Evolutionary conservation across 92 coral and sea anemone genomes (phyloP).

Genomic region (Palythoa grandiflora): DNA sequence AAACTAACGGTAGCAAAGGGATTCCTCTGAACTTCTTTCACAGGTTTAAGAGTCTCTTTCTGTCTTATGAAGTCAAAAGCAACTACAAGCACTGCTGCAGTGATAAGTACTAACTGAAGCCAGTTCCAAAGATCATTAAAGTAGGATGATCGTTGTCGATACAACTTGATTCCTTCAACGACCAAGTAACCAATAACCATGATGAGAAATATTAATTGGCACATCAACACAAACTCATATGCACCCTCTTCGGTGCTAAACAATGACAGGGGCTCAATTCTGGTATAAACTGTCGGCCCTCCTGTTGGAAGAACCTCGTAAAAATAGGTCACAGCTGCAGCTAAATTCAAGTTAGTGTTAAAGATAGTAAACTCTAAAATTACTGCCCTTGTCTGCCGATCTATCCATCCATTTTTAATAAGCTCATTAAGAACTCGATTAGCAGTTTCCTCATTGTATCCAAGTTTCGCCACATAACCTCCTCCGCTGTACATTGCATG

Average conservation of each 20-base stretch:
- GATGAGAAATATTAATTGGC: constrained; percentile 56
- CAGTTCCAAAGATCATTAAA: constrained; percentile 59
- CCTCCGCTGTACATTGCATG: constrained; percentile 56
- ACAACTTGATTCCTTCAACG: constrained; percentile 36
- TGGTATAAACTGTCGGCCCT: constrained; percentile 21
- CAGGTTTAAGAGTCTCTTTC: neutral
- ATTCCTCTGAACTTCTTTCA: neutral
- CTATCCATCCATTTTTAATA: constrained; percentile 47
- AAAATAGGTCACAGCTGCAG: constrained; percentile 39
- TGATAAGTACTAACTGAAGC: constrained; percentile 42
- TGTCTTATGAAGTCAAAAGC: neutral
- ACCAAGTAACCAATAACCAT: constrained; percentile 46
- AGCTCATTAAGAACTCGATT: constrained; percentile 37
- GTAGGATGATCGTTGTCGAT: constrained; percentile 35
- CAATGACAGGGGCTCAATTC: constrained; percentile 51
- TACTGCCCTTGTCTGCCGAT: constrained; percentile 58
- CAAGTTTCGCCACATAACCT: constrained; percentile 61
- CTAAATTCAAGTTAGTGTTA: constrained; percentile 54
- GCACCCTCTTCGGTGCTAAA: constrained; percentile 56
- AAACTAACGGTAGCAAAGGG: neutral
- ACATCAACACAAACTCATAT: constrained; percentile 43
- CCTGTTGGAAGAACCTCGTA: constrained; percentile 59
- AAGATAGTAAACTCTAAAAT: constrained; percentile 50
- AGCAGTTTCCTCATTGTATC: constrained; percentile 52
- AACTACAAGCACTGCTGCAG: constrained; percentile 35